Evolutionary conservation across 1,140 invertebrate species (phyloP).

Genomic region (Anastrepha ludens): DNA sequence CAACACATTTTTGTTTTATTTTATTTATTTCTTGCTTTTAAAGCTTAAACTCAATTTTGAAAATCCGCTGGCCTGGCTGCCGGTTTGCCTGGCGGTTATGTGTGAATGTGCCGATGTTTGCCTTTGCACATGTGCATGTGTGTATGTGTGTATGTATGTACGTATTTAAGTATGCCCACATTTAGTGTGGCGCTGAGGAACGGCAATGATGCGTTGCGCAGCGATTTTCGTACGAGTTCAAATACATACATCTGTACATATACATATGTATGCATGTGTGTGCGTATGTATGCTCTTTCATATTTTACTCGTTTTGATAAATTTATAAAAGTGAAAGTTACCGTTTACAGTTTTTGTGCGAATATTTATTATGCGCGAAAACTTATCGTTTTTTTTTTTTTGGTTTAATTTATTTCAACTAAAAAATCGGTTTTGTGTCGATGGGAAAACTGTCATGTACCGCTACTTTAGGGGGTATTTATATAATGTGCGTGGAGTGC

Average conservation of each 20-base stretch:
- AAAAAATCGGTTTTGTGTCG: constrained; percentile 19
- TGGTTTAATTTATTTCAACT: neutral
- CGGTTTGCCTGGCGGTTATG: neutral
- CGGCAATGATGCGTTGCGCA: constrained; percentile 51
- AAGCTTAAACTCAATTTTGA: neutral
- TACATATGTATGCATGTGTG: neutral
- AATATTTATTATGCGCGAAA: constrained; percentile 23
- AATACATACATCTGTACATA: neutral
- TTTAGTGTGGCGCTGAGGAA: constrained; percentile 6
- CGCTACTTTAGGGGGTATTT: neutral
- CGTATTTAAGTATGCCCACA: too few relatives aligned
- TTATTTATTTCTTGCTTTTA: neutral
- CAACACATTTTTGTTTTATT: constrained; percentile 40
- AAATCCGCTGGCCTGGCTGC: neutral
- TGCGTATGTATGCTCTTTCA: neutral
- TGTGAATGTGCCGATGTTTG: neutral
- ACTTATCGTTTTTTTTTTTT: neutral
- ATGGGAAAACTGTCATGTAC: constrained; percentile 4
- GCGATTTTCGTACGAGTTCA: constrained; percentile 1
- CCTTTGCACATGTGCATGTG: neutral
- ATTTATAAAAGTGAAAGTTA: constrained; percentile 70
- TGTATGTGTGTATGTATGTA: too few relatives aligned
- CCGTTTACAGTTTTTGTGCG: constrained; percentile 57
- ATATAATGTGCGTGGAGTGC: constrained; percentile 5
- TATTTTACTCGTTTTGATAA: constrained; percentile 38